Percentiles rank a stretch among this genome's conserved stretches.
Evolutionary conservation across 2,888 invertebrate species (phyloP).

Genomic region (Synergus gifuensis): DNA sequence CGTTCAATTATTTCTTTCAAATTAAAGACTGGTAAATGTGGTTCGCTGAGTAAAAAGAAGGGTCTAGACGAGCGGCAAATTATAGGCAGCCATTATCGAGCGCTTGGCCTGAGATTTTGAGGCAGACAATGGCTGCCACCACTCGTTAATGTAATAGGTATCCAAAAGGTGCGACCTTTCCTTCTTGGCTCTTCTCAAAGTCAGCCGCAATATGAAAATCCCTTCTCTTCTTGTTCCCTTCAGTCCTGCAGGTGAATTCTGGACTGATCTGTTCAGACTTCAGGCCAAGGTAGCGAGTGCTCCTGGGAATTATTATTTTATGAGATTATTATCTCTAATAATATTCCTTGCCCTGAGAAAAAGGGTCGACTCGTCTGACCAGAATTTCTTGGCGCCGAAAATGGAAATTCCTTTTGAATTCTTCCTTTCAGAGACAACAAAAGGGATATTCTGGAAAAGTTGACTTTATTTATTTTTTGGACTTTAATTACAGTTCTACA

Average conservation of each 20-base stretch:
- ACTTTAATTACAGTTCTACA: background rate
- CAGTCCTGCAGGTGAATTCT: conserved; percentile 45
- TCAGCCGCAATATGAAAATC: conserved; percentile 56
- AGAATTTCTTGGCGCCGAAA: conserved; percentile 48
- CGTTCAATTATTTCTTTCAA: conserved; percentile 15
- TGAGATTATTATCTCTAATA: conserved; percentile 77
- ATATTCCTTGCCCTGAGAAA: conserved; percentile 60
- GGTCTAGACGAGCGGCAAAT: conserved; percentile 61
- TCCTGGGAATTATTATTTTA: conserved; percentile 73
- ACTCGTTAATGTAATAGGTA: conserved; percentile 76
- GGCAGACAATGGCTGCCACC: conserved; percentile 74
- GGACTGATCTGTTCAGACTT: conserved; percentile 24
- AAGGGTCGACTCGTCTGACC: conserved; percentile 46
- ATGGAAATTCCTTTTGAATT: conserved; percentile 41
- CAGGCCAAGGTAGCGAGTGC: conserved; percentile 43
- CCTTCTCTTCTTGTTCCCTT: background rate
- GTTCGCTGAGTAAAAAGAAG: conserved; percentile 44
- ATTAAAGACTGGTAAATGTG: conserved; percentile 6
- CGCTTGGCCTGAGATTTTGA: conserved; percentile 68
- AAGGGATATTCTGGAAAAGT: conserved; percentile 16
- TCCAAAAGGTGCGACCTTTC: conserved; percentile 62
- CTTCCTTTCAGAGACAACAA: background rate
- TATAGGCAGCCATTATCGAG: conserved; percentile 73
- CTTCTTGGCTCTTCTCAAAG: conserved; percentile 44
- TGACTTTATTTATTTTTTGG: conserved; percentile 51